Conservation (phyloP, 2,797 vertebrate genomes). For the Erpetoichthys calabaricus region DNA sequence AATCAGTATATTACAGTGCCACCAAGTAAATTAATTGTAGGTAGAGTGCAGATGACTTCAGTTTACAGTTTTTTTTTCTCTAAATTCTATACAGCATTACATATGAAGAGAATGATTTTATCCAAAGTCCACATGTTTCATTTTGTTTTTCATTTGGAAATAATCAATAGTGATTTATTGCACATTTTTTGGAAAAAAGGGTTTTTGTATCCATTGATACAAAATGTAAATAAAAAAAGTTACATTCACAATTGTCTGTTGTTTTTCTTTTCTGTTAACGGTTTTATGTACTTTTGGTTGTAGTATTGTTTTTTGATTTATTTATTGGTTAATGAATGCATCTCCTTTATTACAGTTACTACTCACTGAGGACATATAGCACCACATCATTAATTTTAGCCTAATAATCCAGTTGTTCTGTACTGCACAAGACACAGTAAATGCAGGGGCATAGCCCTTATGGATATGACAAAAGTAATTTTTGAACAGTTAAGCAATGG, state of each 20-base stretch:
- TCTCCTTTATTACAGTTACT: too few species aligned
- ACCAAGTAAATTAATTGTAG: constrained; percentile 52
- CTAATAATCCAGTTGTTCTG: too few species aligned
- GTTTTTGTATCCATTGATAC: constrained; percentile 94
- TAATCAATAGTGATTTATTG: constrained; percentile 86
- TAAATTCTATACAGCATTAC: constrained; percentile 46
- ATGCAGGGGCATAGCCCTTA: too few species aligned
- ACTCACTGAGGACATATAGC: too few species aligned
- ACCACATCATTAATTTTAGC: too few species aligned
- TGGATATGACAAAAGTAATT: too few species aligned
- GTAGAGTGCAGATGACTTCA: constrained; percentile 70
- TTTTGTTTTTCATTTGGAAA: constrained; percentile 61
- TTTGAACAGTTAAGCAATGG: too few species aligned
- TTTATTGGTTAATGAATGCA: too few species aligned
- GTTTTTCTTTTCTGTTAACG: constrained; percentile 3
- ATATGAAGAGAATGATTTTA: constrained; percentile 51
- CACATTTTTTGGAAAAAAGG: constrained; percentile 91
- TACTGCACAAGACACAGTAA: too few species aligned
- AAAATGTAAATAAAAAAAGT: constrained; percentile 81
- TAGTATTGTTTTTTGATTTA: too few species aligned
- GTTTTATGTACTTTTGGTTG: too few species aligned
- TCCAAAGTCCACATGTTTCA: constrained; percentile 73
- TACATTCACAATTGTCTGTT: constrained; percentile 54
- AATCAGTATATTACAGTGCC: constrained; percentile 52
- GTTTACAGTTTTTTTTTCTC: constrained; percentile 70